Evolutionary conservation across 2,888 invertebrate genomes (phyloP).

Genomic region (Heliconius aoede): DNA sequence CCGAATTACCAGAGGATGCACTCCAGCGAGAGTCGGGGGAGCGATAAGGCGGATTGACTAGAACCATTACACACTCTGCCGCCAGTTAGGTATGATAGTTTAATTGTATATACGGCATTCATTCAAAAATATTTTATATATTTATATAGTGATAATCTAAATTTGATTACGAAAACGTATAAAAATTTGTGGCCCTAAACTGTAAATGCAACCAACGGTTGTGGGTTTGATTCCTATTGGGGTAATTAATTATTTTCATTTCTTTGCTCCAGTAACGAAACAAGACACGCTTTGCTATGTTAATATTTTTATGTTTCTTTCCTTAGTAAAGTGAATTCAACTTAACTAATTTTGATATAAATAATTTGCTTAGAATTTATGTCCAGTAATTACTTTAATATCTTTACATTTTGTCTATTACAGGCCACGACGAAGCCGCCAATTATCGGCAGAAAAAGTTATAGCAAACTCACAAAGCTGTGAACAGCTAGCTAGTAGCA

Average conservation of each 20-base stretch:
- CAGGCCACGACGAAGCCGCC: slow-evolving; percentile 79
- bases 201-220: too few relatives aligned
- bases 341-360: neutral
- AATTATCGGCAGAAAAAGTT: slow-evolving; percentile 73
- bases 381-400: neutral
- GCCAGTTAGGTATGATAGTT: slow-evolving; percentile 68
- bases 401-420: neutral
- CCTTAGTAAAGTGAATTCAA: neutral
- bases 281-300: neutral
- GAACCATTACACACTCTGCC: slow-evolving; percentile 86
- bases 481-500: slow-evolving; percentile 74
- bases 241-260: neutral
- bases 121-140: too few relatives aligned
- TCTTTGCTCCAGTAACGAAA: neutral
- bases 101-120: too few relatives aligned
- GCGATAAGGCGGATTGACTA: slow-evolving; percentile 94
- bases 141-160: too few relatives aligned
- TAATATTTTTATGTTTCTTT: neutral
- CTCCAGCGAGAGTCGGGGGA: slow-evolving; percentile 91
- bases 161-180: too few relatives aligned
- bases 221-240: neutral
- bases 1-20: slow-evolving; percentile 93
- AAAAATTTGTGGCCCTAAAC: too few relatives aligned
- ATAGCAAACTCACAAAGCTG: slow-evolving; percentile 74
- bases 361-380: neutral